Base-by-base conservation (phyloP, 2,888 invertebrate species). In the Nebria salina region DNA sequence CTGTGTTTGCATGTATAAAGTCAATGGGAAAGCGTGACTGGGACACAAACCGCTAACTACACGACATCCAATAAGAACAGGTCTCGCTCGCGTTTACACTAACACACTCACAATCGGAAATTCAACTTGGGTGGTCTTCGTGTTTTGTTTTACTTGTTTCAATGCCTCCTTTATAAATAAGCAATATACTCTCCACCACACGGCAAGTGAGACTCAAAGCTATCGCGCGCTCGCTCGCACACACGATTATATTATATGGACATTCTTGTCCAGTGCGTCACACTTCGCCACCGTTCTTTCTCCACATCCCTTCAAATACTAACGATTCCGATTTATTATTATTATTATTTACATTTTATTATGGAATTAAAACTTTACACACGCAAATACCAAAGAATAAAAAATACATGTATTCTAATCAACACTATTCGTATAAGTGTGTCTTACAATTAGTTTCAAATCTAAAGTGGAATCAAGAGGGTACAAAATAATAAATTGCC, bases 71-170 rank as follows among this genome's bases (percentile, higher is more conserved):
- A 70, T 70, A 25, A 70, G 70, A 25, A 26, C 20, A n/a, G 66
- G 34, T 66, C 25, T 34, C 65, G 64, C 25, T 34, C 65, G 64
- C 65, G 41, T n/a, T 15, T 65, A 25, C 26, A 34, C 66, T n/a
- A 26, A 66, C 66, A 76, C 78, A 73, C 66, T 65, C 64, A 64
- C 73, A 81, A 86, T 87, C 87, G 86, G 87, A 87, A 86, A 84
- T 86, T 87, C 88, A 85, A 88, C 88, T 88, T 89, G 88, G 88
- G 88, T 88, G 88, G 88, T 88, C 88, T 54, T 54, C 85, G 85
- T 86, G 87, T 88, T 88, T 88, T 88, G 88, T 88, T 88, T 88
- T 88, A 88, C 87, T 87, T 85, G 86, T 85, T 85, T 83, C 84
- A 83, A 82, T 83, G 83, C 83, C 84, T 83, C 83, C 84, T 83